Base-by-base conservation (phyloP, 2,888 invertebrate species). In the Drosophila falleni region DNA sequence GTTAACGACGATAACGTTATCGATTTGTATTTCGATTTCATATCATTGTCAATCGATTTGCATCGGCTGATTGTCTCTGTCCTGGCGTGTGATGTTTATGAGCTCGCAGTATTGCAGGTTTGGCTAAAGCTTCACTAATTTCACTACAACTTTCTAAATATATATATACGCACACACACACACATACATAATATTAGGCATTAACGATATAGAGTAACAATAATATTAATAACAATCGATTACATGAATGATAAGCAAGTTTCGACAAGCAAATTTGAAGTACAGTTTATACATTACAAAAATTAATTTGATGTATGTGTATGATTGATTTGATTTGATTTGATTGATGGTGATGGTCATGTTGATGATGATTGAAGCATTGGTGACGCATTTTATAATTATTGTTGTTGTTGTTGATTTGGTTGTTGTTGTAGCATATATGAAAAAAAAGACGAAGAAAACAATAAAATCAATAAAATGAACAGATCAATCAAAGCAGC, bases 121-220 rank as follows among this genome's bases (percentile, higher is more conserved):
- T 83, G 91, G 91, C 92, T 92, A 91, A 89, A 92, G 92, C 89
- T 90, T 92, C 89, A 92, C 92, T 92, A 92, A 88, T 89, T 91
- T 92, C 83, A 92, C 92, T 90, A 92, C 90, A 81, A 92, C 91
- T 90, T 91, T 92, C 92, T 92, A 92, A 80, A 82, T 78, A 82
- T 51, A 46, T 15, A 60, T 35, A 47, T 39, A 65, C 47, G 47
- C 35, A 29, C 29, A 29, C 29, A 29, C 29, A 6, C 29, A 29
- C 6, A 44, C 39, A 44, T 46, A 53, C 33, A 67, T 65, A 46
- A 59, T 35, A 26, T 63, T 63, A 61, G 42, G 29, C n/a, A 69
- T 44, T 50, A 70, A 70, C 61, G 44, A 44, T 60, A 33, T 42
- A 39, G 49, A 49, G 35, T 58, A 62, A 50, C 33, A 39, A 50